Percentiles rank a stretch among this genome's conserved stretches.
Conservation (phyloP, 2,888 invertebrate genomes). For the Andrena fulva region DNA sequence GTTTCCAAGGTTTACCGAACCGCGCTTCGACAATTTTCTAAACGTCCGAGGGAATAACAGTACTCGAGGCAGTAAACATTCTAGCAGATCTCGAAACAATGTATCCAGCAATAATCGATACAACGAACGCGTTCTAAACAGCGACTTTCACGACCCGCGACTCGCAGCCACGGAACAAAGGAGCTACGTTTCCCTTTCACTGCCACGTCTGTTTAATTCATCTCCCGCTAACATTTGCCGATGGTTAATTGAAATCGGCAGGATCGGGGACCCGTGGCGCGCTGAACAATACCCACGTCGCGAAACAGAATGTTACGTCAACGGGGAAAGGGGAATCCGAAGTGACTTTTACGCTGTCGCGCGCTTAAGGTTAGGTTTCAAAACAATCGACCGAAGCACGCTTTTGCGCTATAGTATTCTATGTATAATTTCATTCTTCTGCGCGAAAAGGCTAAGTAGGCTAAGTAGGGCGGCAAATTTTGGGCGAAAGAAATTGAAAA, state of each 20-base stretch:
- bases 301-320: constrained; percentile 33
- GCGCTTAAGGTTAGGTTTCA: neutral
- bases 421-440: too few species aligned
- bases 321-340: neutral
- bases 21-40: neutral
- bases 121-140: constrained; percentile 47
- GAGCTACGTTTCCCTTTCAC: constrained; percentile 59
- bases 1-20: too few species aligned
- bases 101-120: constrained; percentile 44
- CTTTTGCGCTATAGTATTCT: too few species aligned
- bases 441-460: too few species aligned
- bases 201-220: constrained; percentile 53
- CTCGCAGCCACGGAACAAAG: constrained; percentile 42
- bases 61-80: constrained; percentile 16
- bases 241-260: constrained; percentile 63
- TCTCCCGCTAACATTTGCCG: constrained; percentile 53
- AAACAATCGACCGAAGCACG: too few species aligned
- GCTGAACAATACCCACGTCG: constrained; percentile 35
- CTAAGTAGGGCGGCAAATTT: too few species aligned
- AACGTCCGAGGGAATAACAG: neutral
- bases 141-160: constrained; percentile 49
- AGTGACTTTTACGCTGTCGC: constrained; percentile 1
- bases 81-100: constrained; percentile 28
- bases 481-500: too few species aligned
- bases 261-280: constrained; percentile 29